Evolutionary conservation across 1,140 invertebrate species (phyloP).

Genomic region (Meloidogyne chitwoodi): DNA sequence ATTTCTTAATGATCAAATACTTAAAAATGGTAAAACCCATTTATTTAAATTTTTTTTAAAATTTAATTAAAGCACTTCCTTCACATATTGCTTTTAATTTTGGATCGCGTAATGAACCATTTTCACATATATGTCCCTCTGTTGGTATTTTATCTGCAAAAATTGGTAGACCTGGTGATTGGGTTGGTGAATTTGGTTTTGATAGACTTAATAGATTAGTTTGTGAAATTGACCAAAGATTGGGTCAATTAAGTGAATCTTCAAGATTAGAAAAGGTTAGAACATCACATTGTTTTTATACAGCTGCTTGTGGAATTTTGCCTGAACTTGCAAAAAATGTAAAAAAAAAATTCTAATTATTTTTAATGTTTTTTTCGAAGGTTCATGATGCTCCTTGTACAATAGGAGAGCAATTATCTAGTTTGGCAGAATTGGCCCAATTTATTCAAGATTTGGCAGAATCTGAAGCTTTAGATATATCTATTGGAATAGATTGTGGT

Average conservation of each 20-base stretch:
- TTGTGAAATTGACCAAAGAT: slow-evolving; percentile 38
- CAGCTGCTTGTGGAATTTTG: slow-evolving; percentile 52
- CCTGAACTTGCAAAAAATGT: slow-evolving; percentile 55
- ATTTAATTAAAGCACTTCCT: slow-evolving; percentile 24
- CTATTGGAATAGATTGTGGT: slow-evolving; percentile 53
- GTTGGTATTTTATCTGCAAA: slow-evolving; percentile 39
- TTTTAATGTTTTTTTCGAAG: slow-evolving; percentile 18
- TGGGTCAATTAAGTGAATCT: slow-evolving; percentile 26
- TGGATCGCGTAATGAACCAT: slow-evolving; percentile 39
- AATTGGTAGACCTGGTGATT: slow-evolving; percentile 31
- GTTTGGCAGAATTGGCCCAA: slow-evolving; percentile 52
- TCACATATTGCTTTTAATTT: slow-evolving; percentile 49
- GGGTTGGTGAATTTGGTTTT: slow-evolving; percentile 44
- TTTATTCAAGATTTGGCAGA: slow-evolving; percentile 33
- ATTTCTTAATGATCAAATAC: slow-evolving; percentile 46
- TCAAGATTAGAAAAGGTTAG: slow-evolving; percentile 53
- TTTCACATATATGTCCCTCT: slow-evolving; percentile 42
- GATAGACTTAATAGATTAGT: slow-evolving; percentile 41
- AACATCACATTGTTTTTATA: slow-evolving; percentile 48
- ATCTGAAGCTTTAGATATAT: slow-evolving; percentile 45
- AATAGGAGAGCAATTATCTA: slow-evolving; percentile 53
- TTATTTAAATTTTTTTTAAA: background rate
- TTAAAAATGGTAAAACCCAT: slow-evolving; percentile 24
- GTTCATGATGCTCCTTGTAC: slow-evolving; percentile 54
- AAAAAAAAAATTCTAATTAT: too few relatives aligned